phyloP scores from a whole-genome alignment of 2,888 invertebrate species.

The Marronus borbonicus region DNA sequence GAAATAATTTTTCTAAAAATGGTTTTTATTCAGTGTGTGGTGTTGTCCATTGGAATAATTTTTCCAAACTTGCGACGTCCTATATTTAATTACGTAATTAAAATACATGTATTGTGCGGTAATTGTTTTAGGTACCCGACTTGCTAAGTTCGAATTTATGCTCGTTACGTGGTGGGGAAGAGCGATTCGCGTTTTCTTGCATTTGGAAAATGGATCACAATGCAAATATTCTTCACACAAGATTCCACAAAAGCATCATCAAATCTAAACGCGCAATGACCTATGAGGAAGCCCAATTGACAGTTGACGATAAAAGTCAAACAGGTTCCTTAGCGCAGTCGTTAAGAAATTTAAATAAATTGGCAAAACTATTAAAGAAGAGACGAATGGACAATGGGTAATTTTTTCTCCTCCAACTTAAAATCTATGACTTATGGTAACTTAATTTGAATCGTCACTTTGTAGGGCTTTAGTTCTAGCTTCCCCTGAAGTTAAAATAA shows the following conservation, averaged over 20 bases:
- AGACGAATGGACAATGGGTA: slow-evolving; percentile 88
- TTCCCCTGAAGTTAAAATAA: slow-evolving; percentile 95
- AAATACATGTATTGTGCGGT: too few species aligned
- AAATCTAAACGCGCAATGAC: slow-evolving; percentile 94
- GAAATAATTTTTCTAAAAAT: too few species aligned
- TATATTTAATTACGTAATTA: too few species aligned
- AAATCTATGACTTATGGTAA: too few species aligned
- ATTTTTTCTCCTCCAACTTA: slow-evolving; percentile 28
- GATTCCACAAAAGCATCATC: slow-evolving; percentile 95
- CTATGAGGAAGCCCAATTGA: slow-evolving; percentile 96
- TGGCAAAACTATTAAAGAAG: slow-evolving; percentile 93
- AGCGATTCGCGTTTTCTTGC: slow-evolving; percentile 95
- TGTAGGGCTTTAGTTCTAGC: slow-evolving; percentile 91
- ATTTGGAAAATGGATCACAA: slow-evolving; percentile 93
- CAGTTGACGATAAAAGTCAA: slow-evolving; percentile 87
- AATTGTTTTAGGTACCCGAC: slow-evolving; percentile 73
- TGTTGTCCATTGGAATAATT: too few species aligned
- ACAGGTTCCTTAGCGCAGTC: slow-evolving; percentile 83
- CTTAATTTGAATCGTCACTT: slow-evolving; percentile 62
- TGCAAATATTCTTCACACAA: slow-evolving; percentile 85
- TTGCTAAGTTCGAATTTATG: slow-evolving; percentile 96
- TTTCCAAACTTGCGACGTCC: too few species aligned
- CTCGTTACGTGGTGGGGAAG: slow-evolving; percentile 91
- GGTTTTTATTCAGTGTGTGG: too few species aligned
- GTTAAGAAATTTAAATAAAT: slow-evolving; percentile 84